Percentiles rank a stretch among this genome's conserved stretches.
These are phyloP conservation scores for Spheniscus mendiculus DNA, from an alignment of 2,113 vertebrate species.

Conservation along the genomic window DNA sequence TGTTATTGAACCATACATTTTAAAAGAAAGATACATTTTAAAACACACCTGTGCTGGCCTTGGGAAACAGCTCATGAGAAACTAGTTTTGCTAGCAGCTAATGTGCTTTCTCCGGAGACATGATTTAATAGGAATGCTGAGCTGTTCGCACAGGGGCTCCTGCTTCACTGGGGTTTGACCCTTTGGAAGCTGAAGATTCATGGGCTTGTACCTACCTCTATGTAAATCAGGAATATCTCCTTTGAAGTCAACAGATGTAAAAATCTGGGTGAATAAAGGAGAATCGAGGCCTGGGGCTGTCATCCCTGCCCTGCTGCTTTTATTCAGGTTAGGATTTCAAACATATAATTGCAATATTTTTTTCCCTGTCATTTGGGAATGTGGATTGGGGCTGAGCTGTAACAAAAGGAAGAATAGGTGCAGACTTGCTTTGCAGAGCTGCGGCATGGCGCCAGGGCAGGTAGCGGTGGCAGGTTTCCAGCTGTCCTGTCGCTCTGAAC, in stretches of 20 bases:
- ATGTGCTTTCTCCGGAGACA: neutral
- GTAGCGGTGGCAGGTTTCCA: neutral
- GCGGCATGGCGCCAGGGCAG: neutral
- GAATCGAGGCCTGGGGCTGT: neutral
- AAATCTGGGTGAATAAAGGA: neutral
- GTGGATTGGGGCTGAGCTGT: neutral
- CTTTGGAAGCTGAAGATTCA: constrained; percentile 35
- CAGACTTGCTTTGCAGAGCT: neutral
- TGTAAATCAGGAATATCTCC: constrained; percentile 30
- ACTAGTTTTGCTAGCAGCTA: neutral
- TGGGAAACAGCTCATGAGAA: constrained; percentile 22
- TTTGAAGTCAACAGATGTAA: constrained; percentile 48
- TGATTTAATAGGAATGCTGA: constrained; percentile 51
- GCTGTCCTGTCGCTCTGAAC: neutral
- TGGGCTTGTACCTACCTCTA: neutral
- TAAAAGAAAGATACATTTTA: constrained; percentile 13
- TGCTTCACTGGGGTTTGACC: neutral
- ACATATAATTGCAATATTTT: neutral
- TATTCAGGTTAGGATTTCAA: constrained; percentile 59
- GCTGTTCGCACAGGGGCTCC: neutral
- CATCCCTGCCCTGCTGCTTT: constrained; percentile 24
- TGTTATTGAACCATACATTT: neutral
- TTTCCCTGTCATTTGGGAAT: constrained; percentile 60
- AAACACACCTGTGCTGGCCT: constrained; percentile 23
- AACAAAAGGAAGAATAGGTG: constrained; percentile 8